Evolutionary conservation across 64 coral and sea anemone species (phyloP).

Genomic region (Montipora efflorescens): DNA sequence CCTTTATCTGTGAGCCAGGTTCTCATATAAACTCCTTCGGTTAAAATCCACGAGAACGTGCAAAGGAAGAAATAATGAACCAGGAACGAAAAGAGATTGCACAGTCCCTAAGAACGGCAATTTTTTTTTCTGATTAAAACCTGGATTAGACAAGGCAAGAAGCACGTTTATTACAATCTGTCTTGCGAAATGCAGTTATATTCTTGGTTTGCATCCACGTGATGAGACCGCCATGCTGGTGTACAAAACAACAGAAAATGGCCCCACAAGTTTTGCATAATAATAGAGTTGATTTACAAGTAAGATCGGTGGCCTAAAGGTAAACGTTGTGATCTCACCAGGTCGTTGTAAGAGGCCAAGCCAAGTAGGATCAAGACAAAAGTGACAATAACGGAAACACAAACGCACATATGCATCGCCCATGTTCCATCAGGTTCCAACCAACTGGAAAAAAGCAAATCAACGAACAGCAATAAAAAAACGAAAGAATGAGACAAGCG

Average conservation of each 20-base stretch:
- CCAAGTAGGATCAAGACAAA: slow-evolving; percentile 86
- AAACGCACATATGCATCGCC: slow-evolving; percentile 93
- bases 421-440: slow-evolving; percentile 90
- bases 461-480: not conserved
- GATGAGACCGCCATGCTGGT: too few relatives aligned
- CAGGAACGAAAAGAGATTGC: slow-evolving; percentile 73
- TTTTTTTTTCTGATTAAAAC: not conserved
- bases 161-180: too few relatives aligned
- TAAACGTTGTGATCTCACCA: slow-evolving; percentile 35
- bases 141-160: not conserved
- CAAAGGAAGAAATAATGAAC: slow-evolving; percentile 93
- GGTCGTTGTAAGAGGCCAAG: slow-evolving; percentile 60
- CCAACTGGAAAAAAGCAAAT: slow-evolving; percentile 52
- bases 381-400: slow-evolving; percentile 72
- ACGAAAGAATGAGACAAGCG: not conserved
- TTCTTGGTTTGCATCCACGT: too few relatives aligned
- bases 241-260: too few relatives aligned
- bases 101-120: not conserved
- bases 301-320: not conserved
- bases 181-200: too few relatives aligned
- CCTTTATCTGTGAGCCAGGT: slow-evolving; percentile 69
- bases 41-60: slow-evolving; percentile 85
- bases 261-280: too few relatives aligned
- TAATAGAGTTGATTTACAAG: not conserved
- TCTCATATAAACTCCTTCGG: slow-evolving; percentile 88